Conservation (phyloP, 2,888 invertebrate species). For the Apoda limacodes region DNA sequence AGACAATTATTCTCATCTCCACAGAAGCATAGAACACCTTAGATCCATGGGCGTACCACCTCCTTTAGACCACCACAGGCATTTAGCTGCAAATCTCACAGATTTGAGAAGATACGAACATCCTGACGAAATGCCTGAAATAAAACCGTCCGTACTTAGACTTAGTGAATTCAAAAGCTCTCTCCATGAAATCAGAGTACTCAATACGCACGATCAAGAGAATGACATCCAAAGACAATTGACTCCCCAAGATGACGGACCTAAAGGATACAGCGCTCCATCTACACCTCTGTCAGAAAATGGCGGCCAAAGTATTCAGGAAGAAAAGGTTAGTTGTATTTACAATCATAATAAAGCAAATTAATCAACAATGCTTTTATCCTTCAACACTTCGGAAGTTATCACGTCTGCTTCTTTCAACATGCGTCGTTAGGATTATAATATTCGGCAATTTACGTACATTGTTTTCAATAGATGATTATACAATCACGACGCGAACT, state of each 20-base stretch:
- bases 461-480: conserved; percentile 43
- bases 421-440: conserved; percentile 30
- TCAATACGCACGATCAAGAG: conserved; percentile 57
- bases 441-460: conserved; percentile 44
- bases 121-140: conserved; percentile 60
- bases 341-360: conserved; percentile 22
- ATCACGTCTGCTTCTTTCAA: conserved; percentile 41
- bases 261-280: conserved; percentile 63
- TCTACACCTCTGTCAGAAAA: conserved; percentile 64
- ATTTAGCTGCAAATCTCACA: conserved; percentile 56
- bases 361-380: conserved; percentile 25
- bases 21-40: conserved; percentile 74
- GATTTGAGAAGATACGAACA: conserved; percentile 62
- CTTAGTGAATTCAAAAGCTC: conserved; percentile 61
- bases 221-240: conserved; percentile 56
- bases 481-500: conserved; percentile 43
- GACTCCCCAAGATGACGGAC: conserved; percentile 60
- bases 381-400: conserved; percentile 63
- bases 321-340: conserved; percentile 59
- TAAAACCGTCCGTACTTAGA: conserved; percentile 63
- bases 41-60: conserved; percentile 71
- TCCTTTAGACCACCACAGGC: conserved; percentile 57
- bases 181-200: conserved; percentile 52
- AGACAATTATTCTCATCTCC: conserved; percentile 74
- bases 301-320: conserved; percentile 56